Evolutionary conservation across 2,797 vertebrate genomes (phyloP), one percentile per base, ranked within the genome.

Genomic region (Coregonus ussuriensis): DNA sequence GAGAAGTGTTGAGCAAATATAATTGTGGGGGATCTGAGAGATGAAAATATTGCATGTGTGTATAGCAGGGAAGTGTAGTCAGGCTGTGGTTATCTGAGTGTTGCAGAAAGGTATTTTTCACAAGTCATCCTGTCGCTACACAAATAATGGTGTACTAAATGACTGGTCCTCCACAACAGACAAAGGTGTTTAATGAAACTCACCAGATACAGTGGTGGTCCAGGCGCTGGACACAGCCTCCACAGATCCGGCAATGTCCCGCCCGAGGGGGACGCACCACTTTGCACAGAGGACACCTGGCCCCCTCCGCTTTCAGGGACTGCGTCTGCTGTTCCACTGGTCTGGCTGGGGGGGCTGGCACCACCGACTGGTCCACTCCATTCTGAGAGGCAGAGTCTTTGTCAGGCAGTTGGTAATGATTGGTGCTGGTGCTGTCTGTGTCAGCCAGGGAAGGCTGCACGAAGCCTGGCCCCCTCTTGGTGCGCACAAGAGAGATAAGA

Each of bases 401-500:
- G 14, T 62, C 16, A 0, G 63, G 4, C 62, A 85, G 80, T 69
- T 81, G 77, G 74, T 85, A 51, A 31, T 76, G 9, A 41, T 59
- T 54, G 18, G 21, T 65, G 18, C 37, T 54, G 41, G 41, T 47
- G 41, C 41, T 47, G 37, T 76, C 69, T 3, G 59, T 56, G 3
- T 88, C 82, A 5, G 66, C 29, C 0, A 31, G 67, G 18, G 78
- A 65, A 3, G 82, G 11, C 25, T n/a, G 74, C 84, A 97, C 94
- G 83, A 95, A 94, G 63, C 97, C 97, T 0, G 97, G 96, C 73
- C 96, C 93, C 77, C 81, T 95, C 93, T 97, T 98, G 83, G 96
- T 96, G 87, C 81, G 90, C 53, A 92, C 88, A 1, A 98, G 88
- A 63, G 90, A 94, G 25, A 89, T 41, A 0, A 98, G 91, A 62